These are phyloP conservation scores for Metridium senile DNA, from an alignment of 92 coral and sea anemone genomes.

Conservation along the genomic window DNA sequence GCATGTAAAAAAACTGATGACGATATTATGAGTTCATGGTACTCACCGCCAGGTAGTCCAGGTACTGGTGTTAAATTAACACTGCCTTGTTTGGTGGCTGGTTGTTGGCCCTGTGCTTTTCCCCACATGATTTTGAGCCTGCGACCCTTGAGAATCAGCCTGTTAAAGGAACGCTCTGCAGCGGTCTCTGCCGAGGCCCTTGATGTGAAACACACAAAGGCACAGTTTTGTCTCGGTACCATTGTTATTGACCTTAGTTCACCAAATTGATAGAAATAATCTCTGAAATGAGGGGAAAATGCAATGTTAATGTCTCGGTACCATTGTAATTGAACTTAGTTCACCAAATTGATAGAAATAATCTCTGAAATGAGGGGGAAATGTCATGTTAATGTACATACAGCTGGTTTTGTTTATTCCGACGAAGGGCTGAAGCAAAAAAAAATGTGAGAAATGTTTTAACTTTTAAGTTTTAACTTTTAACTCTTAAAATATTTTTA, in stretches of 20 bases:
- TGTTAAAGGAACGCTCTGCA: slow-evolving; percentile 93
- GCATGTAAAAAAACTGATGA: background rate
- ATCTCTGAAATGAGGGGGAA: slow-evolving; percentile 63
- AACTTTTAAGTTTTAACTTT: no score
- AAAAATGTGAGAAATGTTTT: no score
- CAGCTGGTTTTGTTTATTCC: no score
- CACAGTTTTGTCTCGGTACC: slow-evolving; percentile 99
- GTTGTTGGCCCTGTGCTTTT: slow-evolving; percentile 95
- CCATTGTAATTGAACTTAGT: slow-evolving; percentile 97
- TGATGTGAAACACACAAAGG: slow-evolving; percentile 93
- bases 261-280: slow-evolving; percentile 98
- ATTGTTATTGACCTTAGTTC: slow-evolving; percentile 97
- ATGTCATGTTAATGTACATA: no score
- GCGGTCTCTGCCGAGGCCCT: slow-evolving; percentile 94
- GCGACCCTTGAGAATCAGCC: slow-evolving; percentile 91
- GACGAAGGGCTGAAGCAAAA: no score
- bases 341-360: slow-evolving; percentile 98
- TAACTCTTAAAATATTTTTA: no score
- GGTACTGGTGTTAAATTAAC: slow-evolving; percentile 87
- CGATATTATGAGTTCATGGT: background rate
- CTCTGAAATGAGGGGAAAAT: no score
- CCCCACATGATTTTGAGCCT: slow-evolving; percentile 99
- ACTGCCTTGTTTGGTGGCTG: slow-evolving; percentile 78
- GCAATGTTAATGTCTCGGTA: slow-evolving; percentile 96
- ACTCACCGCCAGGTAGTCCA: slow-evolving; percentile 96